A percentile compares a stretch with the other conserved stretches of the same genome.
Conservation (phyloP, 1,140 invertebrate genomes). For the Oscheius sp. region DNA sequence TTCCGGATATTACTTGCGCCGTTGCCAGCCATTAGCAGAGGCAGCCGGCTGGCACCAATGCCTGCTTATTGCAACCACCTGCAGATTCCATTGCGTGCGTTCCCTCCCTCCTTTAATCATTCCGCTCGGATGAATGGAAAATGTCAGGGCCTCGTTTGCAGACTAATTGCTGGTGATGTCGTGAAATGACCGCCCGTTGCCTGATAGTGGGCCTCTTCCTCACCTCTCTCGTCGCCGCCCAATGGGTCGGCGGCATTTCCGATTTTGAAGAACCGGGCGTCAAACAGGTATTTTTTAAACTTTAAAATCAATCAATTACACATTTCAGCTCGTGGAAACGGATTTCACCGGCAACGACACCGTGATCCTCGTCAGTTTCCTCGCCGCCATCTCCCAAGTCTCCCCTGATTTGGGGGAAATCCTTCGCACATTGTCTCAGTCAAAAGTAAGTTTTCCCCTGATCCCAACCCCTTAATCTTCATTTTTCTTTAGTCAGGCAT, state of each 20-base stretch:
- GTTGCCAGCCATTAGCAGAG: too few relatives aligned
- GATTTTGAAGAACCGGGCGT: background rate
- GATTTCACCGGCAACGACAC: background rate
- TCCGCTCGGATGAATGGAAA: too few relatives aligned
- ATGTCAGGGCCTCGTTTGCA: too few relatives aligned
- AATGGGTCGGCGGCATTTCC: background rate
- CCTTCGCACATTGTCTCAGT: constrained; percentile 33
- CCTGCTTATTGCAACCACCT: too few relatives aligned
- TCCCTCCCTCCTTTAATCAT: too few relatives aligned
- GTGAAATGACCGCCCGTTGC: background rate
- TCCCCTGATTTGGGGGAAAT: constrained; percentile 32
- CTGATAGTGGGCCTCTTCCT: background rate
- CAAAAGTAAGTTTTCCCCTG: constrained; percentile 5
- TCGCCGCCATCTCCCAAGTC: constrained; percentile 46
- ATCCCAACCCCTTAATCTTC: constrained; percentile 29
- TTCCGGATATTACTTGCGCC: too few relatives aligned
- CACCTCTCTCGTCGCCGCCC: background rate
- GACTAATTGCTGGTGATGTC: background rate
- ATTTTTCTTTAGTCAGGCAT: background rate
- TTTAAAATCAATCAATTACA: background rate
- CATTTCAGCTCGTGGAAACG: background rate
- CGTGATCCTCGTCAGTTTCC: constrained; percentile 47
- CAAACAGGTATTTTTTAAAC: background rate
- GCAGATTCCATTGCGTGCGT: too few relatives aligned
- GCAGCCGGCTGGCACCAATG: too few relatives aligned